Percentiles rank a stretch among this genome's conserved stretches.
phyloP scores from a whole-genome alignment of 2,797 vertebrate species.

The Pangasius djambal region DNA sequence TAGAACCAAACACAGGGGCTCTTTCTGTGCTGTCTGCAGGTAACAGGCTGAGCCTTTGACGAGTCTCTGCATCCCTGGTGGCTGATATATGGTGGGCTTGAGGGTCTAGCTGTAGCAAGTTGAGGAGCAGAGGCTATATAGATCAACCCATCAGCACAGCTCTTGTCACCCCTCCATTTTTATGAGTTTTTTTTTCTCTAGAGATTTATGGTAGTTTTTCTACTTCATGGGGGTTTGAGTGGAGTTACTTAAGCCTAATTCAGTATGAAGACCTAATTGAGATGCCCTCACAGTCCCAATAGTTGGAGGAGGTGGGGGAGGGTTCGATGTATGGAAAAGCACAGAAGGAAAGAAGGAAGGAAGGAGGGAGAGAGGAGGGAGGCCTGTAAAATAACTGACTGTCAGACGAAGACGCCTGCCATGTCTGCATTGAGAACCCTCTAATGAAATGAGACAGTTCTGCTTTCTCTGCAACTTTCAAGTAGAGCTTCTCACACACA shows the following conservation, averaged over 20 bases:
- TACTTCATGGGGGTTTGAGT: constrained; percentile 64
- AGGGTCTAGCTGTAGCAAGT: constrained; percentile 52
- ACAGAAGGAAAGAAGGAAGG: constrained; percentile 45
- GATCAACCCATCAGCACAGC: constrained; percentile 67
- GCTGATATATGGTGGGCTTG: constrained; percentile 60
- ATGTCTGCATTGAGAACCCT: constrained; percentile 45
- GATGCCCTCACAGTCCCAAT: constrained; percentile 48
- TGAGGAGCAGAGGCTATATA: constrained; percentile 50
- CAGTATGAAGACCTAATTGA: constrained; percentile 58
- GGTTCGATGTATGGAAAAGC: constrained; percentile 42
- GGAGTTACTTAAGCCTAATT: constrained; percentile 54
- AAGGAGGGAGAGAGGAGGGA: constrained; percentile 29
- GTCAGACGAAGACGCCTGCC: constrained; percentile 51
- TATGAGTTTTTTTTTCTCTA: constrained; percentile 65
- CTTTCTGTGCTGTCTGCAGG: constrained; percentile 71
- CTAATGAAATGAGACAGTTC: constrained; percentile 59
- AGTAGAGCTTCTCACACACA: constrained; percentile 42
- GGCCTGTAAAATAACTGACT: constrained; percentile 55
- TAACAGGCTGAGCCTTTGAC: constrained; percentile 69
- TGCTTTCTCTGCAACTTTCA: constrained; percentile 52
- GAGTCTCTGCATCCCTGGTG: constrained; percentile 55
- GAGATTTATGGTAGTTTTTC: constrained; percentile 75
- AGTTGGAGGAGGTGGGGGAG: constrained; percentile 27
- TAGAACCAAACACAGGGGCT: constrained; percentile 76
- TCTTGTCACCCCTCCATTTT: constrained; percentile 72